Conservation (phyloP, 2,113 vertebrate species). For the Phyllostomus hastatus region DNA sequence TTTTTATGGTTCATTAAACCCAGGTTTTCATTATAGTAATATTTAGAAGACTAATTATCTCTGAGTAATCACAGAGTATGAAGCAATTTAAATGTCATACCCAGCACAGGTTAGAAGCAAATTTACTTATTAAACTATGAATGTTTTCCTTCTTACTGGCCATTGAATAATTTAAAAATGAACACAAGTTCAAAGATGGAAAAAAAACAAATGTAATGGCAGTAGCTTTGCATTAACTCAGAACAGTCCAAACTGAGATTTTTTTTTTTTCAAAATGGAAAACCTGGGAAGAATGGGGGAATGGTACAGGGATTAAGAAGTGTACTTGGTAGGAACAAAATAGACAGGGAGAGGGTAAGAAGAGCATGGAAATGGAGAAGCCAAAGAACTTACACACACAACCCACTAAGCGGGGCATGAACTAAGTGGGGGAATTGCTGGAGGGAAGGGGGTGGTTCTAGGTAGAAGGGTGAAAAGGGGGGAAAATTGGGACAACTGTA, state of each 20-base stretch:
- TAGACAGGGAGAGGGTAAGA: too few species aligned
- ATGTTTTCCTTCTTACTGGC: constrained; percentile 67
- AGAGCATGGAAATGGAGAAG: too few species aligned
- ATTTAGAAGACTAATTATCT: constrained; percentile 70
- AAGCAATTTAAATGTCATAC: constrained; percentile 68
- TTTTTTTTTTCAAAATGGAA: background rate
- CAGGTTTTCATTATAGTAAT: constrained; percentile 69
- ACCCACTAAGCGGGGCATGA: too few species aligned
- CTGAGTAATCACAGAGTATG: constrained; percentile 62
- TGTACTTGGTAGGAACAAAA: too few species aligned
- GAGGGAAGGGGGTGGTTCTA: too few species aligned
- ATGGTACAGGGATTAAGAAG: too few species aligned
- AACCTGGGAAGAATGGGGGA: too few species aligned
- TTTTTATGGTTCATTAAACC: constrained; percentile 65
- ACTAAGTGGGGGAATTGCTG: too few species aligned
- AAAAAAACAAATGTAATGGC: background rate
- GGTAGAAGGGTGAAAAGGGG: too few species aligned
- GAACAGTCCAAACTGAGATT: background rate
- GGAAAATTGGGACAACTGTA: too few species aligned
- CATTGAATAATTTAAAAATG: constrained; percentile 71
- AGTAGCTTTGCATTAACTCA: background rate
- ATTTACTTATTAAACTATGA: constrained; percentile 76
- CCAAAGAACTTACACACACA: too few species aligned
- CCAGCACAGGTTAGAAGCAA: constrained; percentile 59
- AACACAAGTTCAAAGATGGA: constrained; percentile 61